A percentile compares a stretch with the other conserved stretches of the same genome.
Evolutionary conservation across 2,888 invertebrate species (phyloP).

Genomic region (Crocallis elinguaria): DNA sequence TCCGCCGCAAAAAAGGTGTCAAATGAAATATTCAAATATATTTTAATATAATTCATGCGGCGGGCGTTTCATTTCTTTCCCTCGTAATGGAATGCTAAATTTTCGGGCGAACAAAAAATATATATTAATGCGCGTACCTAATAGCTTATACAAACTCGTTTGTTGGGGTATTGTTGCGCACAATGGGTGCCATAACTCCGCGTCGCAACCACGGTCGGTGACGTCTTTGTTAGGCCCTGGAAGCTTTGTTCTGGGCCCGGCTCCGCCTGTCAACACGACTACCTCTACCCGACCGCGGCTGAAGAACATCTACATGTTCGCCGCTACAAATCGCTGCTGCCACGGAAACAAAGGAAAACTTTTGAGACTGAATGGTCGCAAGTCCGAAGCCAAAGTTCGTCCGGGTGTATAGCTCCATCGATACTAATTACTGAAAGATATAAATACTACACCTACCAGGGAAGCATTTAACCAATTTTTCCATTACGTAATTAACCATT

Average conservation of each 20-base stretch:
- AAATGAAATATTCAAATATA: conserved; percentile 86
- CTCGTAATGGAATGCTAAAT: conserved; percentile 85
- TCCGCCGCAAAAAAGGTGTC: conserved; percentile 84
- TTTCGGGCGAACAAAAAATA: conserved; percentile 85
- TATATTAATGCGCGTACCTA: conserved; percentile 85
- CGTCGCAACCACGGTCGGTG: conserved; percentile 83
- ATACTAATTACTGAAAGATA: neutral
- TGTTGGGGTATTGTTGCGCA: conserved; percentile 84
- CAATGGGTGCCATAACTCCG: conserved; percentile 85
- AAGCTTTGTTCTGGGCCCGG: conserved; percentile 76
- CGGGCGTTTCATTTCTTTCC: conserved; percentile 85
- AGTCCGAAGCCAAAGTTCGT: conserved; percentile 7
- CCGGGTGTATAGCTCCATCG: too few relatives aligned
- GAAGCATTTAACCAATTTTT: conserved; percentile 34
- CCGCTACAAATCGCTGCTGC: conserved; percentile 46
- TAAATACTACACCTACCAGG: conserved; percentile 2
- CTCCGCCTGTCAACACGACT: conserved; percentile 75
- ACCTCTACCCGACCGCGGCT: conserved; percentile 59
- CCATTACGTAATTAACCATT: conserved; percentile 59
- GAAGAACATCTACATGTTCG: conserved; percentile 50
- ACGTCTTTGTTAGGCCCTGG: conserved; percentile 82
- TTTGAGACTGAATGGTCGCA: conserved; percentile 19
- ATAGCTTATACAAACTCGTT: conserved; percentile 86
- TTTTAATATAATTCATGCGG: conserved; percentile 86
- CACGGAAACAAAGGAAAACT: conserved; percentile 40